phyloP scores from a whole-genome alignment of 2,113 vertebrate species.

The Myodes glareolus region DNA sequence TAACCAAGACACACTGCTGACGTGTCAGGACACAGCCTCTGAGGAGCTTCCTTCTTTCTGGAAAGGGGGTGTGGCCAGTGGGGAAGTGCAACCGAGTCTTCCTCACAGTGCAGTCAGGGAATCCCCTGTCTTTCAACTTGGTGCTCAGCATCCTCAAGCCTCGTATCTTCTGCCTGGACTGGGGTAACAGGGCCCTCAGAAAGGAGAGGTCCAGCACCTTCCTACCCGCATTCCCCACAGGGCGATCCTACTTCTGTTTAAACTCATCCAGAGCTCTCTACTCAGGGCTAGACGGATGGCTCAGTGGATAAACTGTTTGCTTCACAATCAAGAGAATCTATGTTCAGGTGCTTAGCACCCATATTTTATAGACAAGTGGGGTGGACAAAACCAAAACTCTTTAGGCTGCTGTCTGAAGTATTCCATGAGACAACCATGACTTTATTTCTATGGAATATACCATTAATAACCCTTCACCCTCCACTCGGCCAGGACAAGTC shows the following conservation, averaged over 20 bases:
- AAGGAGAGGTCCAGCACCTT: background rate
- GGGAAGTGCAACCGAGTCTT: background rate
- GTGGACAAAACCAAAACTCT: background rate
- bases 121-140: background rate
- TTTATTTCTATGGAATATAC: background rate
- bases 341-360: too few relatives aligned
- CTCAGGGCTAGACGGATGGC: background rate
- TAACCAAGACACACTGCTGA: background rate
- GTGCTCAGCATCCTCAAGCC: background rate
- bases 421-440: background rate
- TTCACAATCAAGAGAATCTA: background rate
- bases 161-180: background rate
- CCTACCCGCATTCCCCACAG: background rate
- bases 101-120: background rate
- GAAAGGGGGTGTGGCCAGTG: background rate
- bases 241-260: background rate
- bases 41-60: constrained; percentile 6
- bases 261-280: background rate
- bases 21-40: background rate
- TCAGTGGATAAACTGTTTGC: background rate
- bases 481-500: background rate
- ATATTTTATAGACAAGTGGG: too few relatives aligned
- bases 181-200: rapidly evolving
- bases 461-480: background rate
- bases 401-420: background rate